These are phyloP conservation scores for Cynopterus brachyotis DNA, from an alignment of 2,113 vertebrate genomes.

Conservation along the genomic window DNA sequence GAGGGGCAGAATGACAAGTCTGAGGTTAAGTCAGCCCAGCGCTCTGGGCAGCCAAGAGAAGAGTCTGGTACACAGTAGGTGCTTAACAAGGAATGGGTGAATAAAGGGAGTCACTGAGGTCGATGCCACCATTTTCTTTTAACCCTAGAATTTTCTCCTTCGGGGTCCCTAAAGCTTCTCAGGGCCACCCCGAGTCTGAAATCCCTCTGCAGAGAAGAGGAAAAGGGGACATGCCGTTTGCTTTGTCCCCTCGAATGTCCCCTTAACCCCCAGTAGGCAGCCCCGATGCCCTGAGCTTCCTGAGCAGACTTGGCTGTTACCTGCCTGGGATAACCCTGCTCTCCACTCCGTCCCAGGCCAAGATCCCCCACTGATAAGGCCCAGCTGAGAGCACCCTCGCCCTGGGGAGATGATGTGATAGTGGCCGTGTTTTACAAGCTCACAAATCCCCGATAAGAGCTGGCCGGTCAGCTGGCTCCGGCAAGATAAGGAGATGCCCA, in stretches of 20 bases:
- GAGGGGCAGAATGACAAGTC: background rate
- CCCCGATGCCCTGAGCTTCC: background rate
- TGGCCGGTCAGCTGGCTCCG: background rate
- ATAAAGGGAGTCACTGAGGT: rapidly evolving
- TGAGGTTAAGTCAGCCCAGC: background rate
- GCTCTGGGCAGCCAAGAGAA: background rate
- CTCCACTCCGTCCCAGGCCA: background rate
- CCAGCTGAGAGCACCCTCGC: background rate
- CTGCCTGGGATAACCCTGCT: background rate
- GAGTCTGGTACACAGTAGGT: background rate
- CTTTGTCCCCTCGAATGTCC: background rate
- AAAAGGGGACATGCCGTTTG: rapidly evolving
- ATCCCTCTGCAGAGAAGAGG: too few relatives aligned
- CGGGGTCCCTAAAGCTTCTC: background rate
- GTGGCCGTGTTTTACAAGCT: conserved; percentile 67
- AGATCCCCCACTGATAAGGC: background rate
- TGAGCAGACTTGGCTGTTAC: background rate
- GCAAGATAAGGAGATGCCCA: conserved; percentile 44
- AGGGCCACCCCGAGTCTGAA: background rate
- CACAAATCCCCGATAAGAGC: conserved; percentile 58
- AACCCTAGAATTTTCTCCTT: background rate
- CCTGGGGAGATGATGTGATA: conserved; percentile 48
- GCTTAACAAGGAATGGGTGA: background rate
- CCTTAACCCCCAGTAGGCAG: background rate
- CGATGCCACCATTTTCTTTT: rapidly evolving